These are phyloP conservation scores for Bilobella aurantiaca DNA, from an alignment of 1,140 invertebrate genomes.

Conservation along the genomic window DNA sequence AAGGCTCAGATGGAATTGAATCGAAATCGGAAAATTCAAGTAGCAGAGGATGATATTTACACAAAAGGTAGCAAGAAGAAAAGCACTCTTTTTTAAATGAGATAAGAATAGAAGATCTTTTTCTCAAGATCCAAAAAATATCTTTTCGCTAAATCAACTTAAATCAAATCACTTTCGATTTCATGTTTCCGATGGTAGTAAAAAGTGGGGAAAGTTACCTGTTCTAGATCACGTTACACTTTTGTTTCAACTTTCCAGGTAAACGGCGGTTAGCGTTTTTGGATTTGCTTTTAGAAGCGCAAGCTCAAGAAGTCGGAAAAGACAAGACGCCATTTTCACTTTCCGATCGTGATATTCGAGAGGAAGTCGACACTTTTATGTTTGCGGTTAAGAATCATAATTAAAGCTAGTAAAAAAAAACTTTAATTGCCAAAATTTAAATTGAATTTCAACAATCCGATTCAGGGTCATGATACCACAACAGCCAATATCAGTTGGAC, in stretches of 20 bases:
- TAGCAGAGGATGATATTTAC: no score
- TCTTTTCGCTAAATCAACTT: no score
- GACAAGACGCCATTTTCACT: no score
- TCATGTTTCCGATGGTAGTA: no score
- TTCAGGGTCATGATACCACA: constrained; percentile 43
- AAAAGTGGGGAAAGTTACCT: no score
- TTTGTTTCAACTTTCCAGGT: not conserved
- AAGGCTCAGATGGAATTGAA: no score
- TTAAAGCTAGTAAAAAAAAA: constrained; percentile 60
- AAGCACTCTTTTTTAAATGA: not conserved
- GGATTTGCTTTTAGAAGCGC: constrained; percentile 58
- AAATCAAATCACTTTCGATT: no score
- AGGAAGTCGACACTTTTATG: constrained; percentile 64
- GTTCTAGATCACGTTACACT: no score
- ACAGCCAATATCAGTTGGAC: constrained; percentile 41
- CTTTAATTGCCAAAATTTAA: not conserved
- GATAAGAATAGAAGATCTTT: not conserved
- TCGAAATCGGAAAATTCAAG: no score
- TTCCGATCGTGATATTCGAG: constrained; percentile 55
- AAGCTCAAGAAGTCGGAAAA: constrained; percentile 44
- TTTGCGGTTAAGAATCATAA: constrained; percentile 50
- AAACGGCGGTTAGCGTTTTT: constrained; percentile 57
- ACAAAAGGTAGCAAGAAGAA: no score
- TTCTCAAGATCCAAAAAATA: no score
- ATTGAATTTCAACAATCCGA: not conserved